Evolutionary conservation across 2,888 invertebrate genomes (phyloP), one percentile per base, ranked within the genome.

Genomic region (Podabrus alpinus): DNA sequence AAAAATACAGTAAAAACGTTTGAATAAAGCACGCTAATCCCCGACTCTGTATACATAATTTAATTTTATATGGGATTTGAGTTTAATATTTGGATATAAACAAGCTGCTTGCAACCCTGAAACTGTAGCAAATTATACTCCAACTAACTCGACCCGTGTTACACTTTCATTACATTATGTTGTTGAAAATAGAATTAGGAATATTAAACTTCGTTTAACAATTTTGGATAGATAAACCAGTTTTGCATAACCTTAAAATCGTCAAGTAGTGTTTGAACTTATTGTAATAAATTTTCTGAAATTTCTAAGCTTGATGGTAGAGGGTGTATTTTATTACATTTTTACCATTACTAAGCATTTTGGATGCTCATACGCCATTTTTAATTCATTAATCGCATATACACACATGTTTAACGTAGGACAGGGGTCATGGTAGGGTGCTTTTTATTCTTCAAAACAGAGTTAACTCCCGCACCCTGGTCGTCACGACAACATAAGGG

Each of bases 401-500:
- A 68, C 74, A 77, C 77, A 77, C 73, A 78, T 77, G 76, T 78
- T 76, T 72, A 71, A 69, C 71, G 75, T 68, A 76, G 79, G 77
- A 77, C 76, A 79, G 68, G 79, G 79, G 79, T 79, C 79, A 80
- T 74, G 76, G 79, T 78, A 79, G 81, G 81, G 81, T 80, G 79
- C 79, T 76, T 75, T 73, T 75, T 74, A 71, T 76, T 77, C 80
- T 80, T 76, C 73, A 68, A 76, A 69, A 75, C 68, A 67, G 73
- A 69, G 77, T 75, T 75, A 66, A 81, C 80, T 79, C 80, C 81
- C 80, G 80, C 81, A 77, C 79, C 78, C 77, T 75, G 80, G 79
- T 81, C 78, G 79, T 72, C 80, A 78, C 75, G 80, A 79, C 77
- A 77, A 81, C 80, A 76, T 74, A 80, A 81, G 82, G 82, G 82